phyloP scores from a whole-genome alignment of 2,797 vertebrate genomes.

The Lepilemur septentrionalis region DNA sequence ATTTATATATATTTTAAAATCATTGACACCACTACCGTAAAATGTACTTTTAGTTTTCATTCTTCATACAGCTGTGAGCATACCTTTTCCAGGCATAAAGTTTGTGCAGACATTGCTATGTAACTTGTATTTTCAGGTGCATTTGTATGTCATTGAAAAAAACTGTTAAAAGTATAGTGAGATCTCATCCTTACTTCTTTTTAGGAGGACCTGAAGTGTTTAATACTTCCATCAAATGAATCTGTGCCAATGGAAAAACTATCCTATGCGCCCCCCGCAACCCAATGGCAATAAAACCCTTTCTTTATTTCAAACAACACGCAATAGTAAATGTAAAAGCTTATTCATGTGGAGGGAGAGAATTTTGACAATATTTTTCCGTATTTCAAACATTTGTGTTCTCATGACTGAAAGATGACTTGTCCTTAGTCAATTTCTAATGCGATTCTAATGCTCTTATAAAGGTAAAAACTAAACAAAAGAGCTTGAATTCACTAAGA shows the following conservation, averaged over 20 bases:
- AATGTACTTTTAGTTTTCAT: constrained; percentile 52
- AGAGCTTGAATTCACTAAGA: background rate
- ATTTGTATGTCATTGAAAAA: background rate
- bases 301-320: constrained; percentile 29
- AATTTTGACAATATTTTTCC: background rate
- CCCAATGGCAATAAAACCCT: background rate
- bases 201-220: constrained; percentile 13
- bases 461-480: background rate
- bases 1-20: background rate
- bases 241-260: background rate
- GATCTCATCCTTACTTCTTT: background rate
- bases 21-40: constrained; percentile 34
- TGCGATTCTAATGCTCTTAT: background rate
- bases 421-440: background rate
- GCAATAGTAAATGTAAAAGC: constrained; percentile 32
- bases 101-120: constrained; percentile 8
- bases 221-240: constrained; percentile 45
- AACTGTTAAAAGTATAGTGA: background rate
- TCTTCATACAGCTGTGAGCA: constrained; percentile 34
- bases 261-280: background rate
- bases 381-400: background rate
- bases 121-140: constrained; percentile 45
- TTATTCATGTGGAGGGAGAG: background rate
- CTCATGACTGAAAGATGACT: background rate
- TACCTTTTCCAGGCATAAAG: constrained; percentile 44